phyloP scores from a whole-genome alignment of 2,113 vertebrate genomes.

The Xiphorhynchus elegans region DNA sequence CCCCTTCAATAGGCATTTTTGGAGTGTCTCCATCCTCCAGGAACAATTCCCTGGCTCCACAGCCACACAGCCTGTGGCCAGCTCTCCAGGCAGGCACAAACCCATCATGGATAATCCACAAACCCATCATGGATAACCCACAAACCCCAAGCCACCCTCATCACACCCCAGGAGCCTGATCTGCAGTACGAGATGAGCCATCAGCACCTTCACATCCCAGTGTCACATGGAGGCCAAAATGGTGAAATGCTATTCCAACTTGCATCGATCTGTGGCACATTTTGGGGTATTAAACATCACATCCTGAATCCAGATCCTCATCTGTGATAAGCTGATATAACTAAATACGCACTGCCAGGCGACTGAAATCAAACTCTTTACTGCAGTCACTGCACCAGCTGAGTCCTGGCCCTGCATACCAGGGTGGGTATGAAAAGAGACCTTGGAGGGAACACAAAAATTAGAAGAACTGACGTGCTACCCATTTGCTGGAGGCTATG shows the following conservation, averaged over 20 bases:
- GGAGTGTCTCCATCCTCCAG: not conserved
- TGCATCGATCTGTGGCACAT: accelerated
- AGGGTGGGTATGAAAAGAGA: not conserved
- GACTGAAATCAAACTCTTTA: not conserved
- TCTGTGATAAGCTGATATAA: not conserved
- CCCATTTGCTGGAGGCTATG: not conserved
- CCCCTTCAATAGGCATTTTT: not conserved
- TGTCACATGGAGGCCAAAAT: not conserved
- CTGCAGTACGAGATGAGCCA: not conserved
- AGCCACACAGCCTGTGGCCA: not conserved
- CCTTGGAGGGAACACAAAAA: not conserved
- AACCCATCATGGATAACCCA: too few relatives aligned
- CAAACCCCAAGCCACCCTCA: accelerated
- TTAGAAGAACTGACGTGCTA: not conserved
- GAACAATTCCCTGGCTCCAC: too few relatives aligned
- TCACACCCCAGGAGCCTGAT: not conserved
- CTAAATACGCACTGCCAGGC: not conserved
- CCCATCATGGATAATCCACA: accelerated
- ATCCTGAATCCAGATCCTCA: not conserved
- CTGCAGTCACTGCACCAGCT: not conserved
- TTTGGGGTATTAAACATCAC: not conserved
- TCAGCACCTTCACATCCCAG: accelerated
- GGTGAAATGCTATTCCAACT: not conserved
- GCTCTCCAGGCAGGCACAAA: not conserved
- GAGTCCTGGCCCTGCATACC: not conserved